Base-by-base conservation (phyloP, 2,888 invertebrate species). In the Xylocampa areola region DNA sequence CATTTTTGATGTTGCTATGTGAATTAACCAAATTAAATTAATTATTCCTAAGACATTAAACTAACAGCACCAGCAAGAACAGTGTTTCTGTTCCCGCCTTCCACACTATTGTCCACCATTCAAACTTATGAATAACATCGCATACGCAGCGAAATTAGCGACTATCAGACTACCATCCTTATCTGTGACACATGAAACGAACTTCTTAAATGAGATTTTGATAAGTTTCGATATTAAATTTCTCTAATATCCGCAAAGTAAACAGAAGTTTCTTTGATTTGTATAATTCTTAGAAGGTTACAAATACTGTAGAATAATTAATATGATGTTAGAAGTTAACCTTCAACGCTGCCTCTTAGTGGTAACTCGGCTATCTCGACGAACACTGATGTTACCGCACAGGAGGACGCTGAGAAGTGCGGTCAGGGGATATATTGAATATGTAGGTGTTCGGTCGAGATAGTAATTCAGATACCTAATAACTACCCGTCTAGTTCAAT, bases 231-330 rank as follows among this genome's bases (percentile, higher is more conserved):
- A 19, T n/a, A 52, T 37, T 37, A 11, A 23, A 13, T 7, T 30
- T n/a, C 43, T 13, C 13, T 19, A 41, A 23, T 35, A 5, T 48
- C 48, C 7, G 11, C 17, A 25, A 35, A 19, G 35, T 45, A 29
- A 39, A 53, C 40, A 41, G 30, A 16, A 25, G 17, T 45, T 27
- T 10, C 2, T 13, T 13, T 36, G 27, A 41, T 51, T 5, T 51
- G 13, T 1, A 25, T 45, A 36, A 40, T 58, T 44, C 25, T 27
- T 4, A 13, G 17, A 17, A 33, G 21, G 32, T 36, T 40, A 45
- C 30, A 16, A 39, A 29, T 32, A 30, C 36, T 27, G 32, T 29
- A 23, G 27, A 44, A 30, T 60, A 25, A 50, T 30, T 25, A 30
- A 50, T 16, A 36, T 29, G 32, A 41, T 16, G 37, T 23, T 52